A percentile compares a stretch with the other conserved stretches of the same genome.
phyloP scores from a whole-genome alignment of 2,797 vertebrate species.

The Morelia viridis region DNA sequence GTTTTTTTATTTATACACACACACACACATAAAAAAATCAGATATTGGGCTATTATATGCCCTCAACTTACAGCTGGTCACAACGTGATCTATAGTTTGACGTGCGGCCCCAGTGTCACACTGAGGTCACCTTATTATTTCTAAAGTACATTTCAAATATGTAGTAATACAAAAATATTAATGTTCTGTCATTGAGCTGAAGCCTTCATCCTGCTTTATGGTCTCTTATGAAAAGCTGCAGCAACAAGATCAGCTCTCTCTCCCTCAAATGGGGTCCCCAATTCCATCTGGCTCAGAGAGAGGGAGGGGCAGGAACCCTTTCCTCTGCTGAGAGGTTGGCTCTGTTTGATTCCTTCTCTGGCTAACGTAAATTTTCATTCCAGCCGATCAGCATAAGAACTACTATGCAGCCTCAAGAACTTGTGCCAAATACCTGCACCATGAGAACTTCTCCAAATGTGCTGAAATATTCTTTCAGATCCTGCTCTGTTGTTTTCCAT shows the following conservation, averaged over 20 bases:
- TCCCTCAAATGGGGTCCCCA: neutral
- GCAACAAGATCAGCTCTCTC: neutral
- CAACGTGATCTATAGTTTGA: too few relatives aligned
- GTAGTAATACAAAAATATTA: neutral
- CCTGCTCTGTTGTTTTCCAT: slow-evolving; percentile 97
- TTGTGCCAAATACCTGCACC: slow-evolving; percentile 87
- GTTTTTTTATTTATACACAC: too few relatives aligned
- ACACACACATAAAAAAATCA: too few relatives aligned
- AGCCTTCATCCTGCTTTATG: neutral
- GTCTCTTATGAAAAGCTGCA: neutral
- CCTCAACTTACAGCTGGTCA: too few relatives aligned
- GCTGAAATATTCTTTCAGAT: slow-evolving; percentile 95
- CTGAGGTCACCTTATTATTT: neutral
- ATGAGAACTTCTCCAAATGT: slow-evolving; percentile 98
- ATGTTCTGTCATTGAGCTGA: neutral
- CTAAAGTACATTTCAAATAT: neutral
- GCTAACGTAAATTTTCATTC: neutral
- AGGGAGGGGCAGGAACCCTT: neutral
- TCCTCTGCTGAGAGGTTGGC: neutral
- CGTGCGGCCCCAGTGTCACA: too few relatives aligned
- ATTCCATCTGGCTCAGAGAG: neutral
- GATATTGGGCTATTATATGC: too few relatives aligned
- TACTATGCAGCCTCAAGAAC: neutral
- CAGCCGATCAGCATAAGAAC: neutral
- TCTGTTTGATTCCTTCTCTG: neutral